Evolutionary conservation across 2,797 vertebrate genomes (phyloP).

Genomic region (Falco rusticolus): DNA sequence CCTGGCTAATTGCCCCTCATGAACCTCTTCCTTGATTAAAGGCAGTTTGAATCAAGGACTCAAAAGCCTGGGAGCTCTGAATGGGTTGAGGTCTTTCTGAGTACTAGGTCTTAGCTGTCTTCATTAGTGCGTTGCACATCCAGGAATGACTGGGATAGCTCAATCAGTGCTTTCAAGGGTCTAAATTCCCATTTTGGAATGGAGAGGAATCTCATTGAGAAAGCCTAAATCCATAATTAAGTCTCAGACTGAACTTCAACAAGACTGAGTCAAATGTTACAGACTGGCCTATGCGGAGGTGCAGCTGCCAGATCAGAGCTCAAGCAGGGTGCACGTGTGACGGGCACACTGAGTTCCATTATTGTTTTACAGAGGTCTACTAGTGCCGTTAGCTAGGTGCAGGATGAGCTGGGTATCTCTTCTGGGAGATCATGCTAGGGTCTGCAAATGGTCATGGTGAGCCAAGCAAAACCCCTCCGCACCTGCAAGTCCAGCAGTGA

Average conservation of each 20-base stretch:
- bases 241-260: background rate
- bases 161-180: background rate
- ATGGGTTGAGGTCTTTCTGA: rapidly evolving
- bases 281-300: background rate
- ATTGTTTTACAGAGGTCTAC: background rate
- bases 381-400: background rate
- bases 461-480: background rate
- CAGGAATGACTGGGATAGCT: background rate
- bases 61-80: background rate
- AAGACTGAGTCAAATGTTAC: background rate
- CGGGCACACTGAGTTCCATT: background rate
- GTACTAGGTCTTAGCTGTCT: background rate
- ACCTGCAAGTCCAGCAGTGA: background rate
- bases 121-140: background rate
- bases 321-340: background rate
- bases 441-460: background rate
- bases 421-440: background rate
- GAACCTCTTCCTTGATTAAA: background rate
- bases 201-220: background rate
- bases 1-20: background rate
- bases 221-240: background rate
- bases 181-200: background rate
- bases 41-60: background rate
- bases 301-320: background rate
- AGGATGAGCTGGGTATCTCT: background rate